These are phyloP conservation scores for Nomada lathburiana DNA, from an alignment of 2,888 invertebrate species.

Conservation along the genomic window DNA sequence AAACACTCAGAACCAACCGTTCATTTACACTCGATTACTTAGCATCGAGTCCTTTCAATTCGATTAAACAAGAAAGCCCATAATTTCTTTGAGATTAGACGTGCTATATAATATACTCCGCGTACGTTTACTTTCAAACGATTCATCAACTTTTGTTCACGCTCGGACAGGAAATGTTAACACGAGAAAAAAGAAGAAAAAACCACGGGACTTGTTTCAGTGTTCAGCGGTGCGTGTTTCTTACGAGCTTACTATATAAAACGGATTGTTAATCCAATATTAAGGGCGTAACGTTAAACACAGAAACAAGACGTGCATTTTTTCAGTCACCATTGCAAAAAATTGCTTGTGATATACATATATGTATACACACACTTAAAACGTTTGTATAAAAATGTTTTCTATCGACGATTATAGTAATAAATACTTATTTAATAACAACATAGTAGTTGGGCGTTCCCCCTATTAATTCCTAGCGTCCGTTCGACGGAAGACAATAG, in stretches of 20 bases:
- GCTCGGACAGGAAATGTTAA: conserved; percentile 24
- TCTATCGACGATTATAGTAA: conserved; percentile 81
- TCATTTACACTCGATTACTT: conserved; percentile 25
- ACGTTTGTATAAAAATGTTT: conserved; percentile 79
- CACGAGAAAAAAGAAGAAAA: conserved; percentile 38
- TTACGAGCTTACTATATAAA: conserved; percentile 9
- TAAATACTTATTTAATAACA: conserved; percentile 83
- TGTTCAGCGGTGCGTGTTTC: neutral
- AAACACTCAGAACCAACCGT: neutral
- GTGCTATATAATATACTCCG: conserved; percentile 22
- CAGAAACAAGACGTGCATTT: conserved; percentile 41
- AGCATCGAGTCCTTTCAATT: conserved; percentile 23
- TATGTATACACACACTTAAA: conserved; percentile 67
- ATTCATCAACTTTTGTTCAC: conserved; percentile 22
- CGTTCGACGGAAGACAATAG: conserved; percentile 47
- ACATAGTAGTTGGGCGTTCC: conserved; percentile 72
- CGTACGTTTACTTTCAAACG: conserved; percentile 27
- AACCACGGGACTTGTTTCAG: conserved; percentile 28
- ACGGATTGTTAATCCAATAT: conserved; percentile 8
- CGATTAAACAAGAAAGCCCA: conserved; percentile 25
- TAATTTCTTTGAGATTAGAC: conserved; percentile 24
- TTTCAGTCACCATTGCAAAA: conserved; percentile 69
- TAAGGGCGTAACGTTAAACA: conserved; percentile 20
- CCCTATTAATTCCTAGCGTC: conserved; percentile 38
- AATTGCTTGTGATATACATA: conserved; percentile 73